Base-by-base conservation (phyloP, 2,888 invertebrate species). In the Rhagonycha lutea region DNA sequence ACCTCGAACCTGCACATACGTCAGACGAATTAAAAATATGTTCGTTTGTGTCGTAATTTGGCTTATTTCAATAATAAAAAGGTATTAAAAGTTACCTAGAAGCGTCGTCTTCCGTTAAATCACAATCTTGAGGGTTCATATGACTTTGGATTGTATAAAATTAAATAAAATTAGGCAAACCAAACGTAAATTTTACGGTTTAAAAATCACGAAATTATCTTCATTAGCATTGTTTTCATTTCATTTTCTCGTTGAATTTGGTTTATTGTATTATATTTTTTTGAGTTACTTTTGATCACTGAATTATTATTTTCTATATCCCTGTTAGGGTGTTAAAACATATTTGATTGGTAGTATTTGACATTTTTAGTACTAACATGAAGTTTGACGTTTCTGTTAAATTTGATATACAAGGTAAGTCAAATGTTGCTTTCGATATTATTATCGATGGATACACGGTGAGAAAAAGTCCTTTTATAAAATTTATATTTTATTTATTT, bases 31-130 rank as follows among this genome's bases (percentile, higher is more conserved):
- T 14, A 65, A 65, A 18, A 14, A 32, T 26, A 23, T 70, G 26
- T 24, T 24, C 26, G 12, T 32, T 8, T 24, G 14, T 24, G 18
- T 3, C 10, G 24, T 14, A 14, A 61, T 8, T 10, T n/a, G 12
- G 61, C 62, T 29, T 61, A 70, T 26, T 61, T 18, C 29, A 5
- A 28, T 11, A 68, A 68, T 68, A 68, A 14, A 14, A 14, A 14
- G 14, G 18, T 14, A 9, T 68, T 70, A 28, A 60, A 70, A 67
- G 73, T 83, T 87, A 89, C 90, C 89, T 89, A 86, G 89, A 89
- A 89, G 89, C 88, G 87, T 89, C 89, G 88, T 88, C 89, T 86
- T 87, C 86, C 83, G 84, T 85, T 81, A 84, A 85, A 81, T 83
- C 84, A 82, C 86, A 84, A 82, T 87, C 86, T 83, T 88, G 85